Evolutionary conservation across 2,113 vertebrate species (phyloP).

Genomic region (Rostratula benghalensis): DNA sequence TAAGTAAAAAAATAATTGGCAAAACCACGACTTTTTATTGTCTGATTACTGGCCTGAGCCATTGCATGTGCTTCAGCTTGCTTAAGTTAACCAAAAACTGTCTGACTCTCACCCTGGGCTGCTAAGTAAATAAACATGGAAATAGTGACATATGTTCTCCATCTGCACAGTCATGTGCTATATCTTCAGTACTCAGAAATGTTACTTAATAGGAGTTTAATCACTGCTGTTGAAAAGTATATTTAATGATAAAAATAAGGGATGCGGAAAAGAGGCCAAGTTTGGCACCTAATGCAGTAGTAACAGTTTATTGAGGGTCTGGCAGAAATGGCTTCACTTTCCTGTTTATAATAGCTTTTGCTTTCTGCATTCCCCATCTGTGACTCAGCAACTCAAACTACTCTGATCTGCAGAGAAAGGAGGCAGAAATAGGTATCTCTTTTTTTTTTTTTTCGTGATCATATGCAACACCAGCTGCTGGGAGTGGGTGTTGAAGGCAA

Average conservation of each 20-base stretch:
- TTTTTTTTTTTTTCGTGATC: background rate
- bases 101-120: constrained; percentile 25
- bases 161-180: constrained; percentile 29
- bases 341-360: constrained; percentile 53
- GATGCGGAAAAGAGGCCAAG: constrained; percentile 20
- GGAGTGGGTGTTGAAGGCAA: background rate
- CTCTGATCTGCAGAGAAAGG: background rate
- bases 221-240: constrained; percentile 54
- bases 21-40: constrained; percentile 5
- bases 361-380: constrained; percentile 39
- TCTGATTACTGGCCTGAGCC: constrained; percentile 28
- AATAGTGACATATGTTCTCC: constrained; percentile 67
- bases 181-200: constrained; percentile 32
- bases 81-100: constrained; percentile 35
- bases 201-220: constrained; percentile 43
- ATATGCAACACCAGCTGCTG: background rate
- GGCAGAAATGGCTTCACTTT: constrained; percentile 41
- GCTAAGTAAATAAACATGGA: constrained; percentile 64
- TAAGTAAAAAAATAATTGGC: constrained; percentile 47
- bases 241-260: constrained; percentile 50
- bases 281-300: constrained; percentile 57
- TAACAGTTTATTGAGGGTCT: constrained; percentile 36
- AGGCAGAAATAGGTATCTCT: background rate
- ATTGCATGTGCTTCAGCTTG: constrained; percentile 13
- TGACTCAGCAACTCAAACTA: constrained; percentile 39